Base-by-base conservation (phyloP, 1,140 invertebrate genomes). In the Pseudomyrmex gracilis region DNA sequence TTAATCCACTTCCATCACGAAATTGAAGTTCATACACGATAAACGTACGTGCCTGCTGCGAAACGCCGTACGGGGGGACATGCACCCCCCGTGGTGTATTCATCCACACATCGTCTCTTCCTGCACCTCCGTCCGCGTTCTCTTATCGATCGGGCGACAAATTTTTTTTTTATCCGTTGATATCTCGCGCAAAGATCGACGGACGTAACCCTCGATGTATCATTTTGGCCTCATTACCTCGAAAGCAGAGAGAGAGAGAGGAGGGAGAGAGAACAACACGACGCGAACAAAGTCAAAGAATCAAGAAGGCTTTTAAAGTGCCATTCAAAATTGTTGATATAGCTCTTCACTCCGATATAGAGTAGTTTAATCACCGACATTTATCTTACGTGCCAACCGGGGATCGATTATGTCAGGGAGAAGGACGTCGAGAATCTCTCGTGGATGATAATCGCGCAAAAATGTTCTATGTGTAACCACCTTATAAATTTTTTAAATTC, bases 1-100 rank as follows among this genome's bases (percentile, higher is more conserved):
- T 88, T 88, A 88, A 88, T 88, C 73, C 83, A 78, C 83, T 87
- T 73, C 83, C 87, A 88, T 88, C 87, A 88, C 67, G 83, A 85
- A 88, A 88, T 88, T 88, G 86, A 61, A 87, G 74, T 73, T 66
- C 66, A 73, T 60, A 60, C 61, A 34, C 71, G 61, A 67, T 57
- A 83, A 57, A 74, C 22, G 70, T 60, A 68, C 63, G 53, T 73
- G 49, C n/a, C 34, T 43, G 51, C 70, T 17, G 49, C 70, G 22
- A 55, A 45, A 70, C 60, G 49, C 70, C 24, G 17, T 43, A 34
- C 47, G 45, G 34, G 34, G 34, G 55, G n/a, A 1, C 63, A 12
- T 43, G 34, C 49, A 73, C 53, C 67, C 43, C 15, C 47, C 4
- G n/a, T 60, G 73, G 45, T 34, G 45, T 55, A 34, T 34, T 34